A percentile compares a stretch with the other conserved stretches of the same genome.
phyloP scores from a whole-genome alignment of 1,140 invertebrate genomes.

The Trachelipus rathkii region DNA sequence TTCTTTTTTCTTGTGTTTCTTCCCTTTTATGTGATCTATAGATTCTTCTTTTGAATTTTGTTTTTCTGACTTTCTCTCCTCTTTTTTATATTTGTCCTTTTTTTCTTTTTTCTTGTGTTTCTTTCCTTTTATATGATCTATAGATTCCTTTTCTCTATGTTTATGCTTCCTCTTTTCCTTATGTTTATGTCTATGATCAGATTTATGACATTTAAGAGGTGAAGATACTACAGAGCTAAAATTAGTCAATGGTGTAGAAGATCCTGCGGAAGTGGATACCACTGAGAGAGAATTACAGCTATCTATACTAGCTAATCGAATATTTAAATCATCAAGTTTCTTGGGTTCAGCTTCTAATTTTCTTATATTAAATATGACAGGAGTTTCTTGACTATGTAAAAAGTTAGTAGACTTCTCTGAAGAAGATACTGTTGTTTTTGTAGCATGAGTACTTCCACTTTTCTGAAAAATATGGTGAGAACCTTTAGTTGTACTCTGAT shows the following conservation, averaged over 20 bases:
- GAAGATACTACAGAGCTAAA: constrained; percentile 16
- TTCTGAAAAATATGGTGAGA: background rate
- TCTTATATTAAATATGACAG: background rate
- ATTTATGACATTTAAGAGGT: constrained; percentile 59
- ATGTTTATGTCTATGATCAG: constrained; percentile 39
- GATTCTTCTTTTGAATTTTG: too few relatives aligned
- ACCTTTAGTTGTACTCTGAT: background rate
- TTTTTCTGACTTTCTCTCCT: too few relatives aligned
- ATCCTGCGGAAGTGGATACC: constrained; percentile 16
- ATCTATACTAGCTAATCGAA: background rate
- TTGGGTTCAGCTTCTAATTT: too few relatives aligned
- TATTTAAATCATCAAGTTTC: background rate
- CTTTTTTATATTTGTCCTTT: too few relatives aligned
- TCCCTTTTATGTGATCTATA: too few relatives aligned
- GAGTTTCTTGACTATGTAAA: background rate
- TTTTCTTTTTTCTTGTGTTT: too few relatives aligned
- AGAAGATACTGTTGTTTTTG: background rate
- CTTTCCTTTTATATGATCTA: too few relatives aligned
- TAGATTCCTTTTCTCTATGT: constrained; percentile 57
- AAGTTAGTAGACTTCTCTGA: background rate
- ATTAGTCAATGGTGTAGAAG: constrained; percentile 14
- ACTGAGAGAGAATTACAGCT: constrained; percentile 34
- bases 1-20: too few relatives aligned
- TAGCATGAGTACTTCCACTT: background rate
- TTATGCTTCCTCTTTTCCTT: constrained; percentile 53